Evolutionary conservation across 2,113 vertebrate species (phyloP).

Genomic region (Silurus asotus): DNA sequence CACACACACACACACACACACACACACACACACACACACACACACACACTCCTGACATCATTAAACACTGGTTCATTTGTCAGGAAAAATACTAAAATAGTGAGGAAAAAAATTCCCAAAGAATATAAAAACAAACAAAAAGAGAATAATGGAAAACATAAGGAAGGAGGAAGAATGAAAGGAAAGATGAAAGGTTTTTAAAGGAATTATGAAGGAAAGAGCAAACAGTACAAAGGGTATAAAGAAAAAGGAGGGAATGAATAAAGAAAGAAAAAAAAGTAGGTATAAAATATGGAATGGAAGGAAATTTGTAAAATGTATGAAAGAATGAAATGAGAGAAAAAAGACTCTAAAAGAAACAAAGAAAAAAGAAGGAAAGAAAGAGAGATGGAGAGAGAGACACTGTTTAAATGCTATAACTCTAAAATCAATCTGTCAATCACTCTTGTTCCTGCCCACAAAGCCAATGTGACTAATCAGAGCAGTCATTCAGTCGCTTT

Average conservation of each 20-base stretch:
- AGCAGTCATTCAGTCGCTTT: not conserved
- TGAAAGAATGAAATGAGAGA: too few relatives aligned
- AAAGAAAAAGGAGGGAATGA: not conserved
- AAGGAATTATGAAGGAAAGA: not conserved
- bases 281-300: not conserved
- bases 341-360: not conserved
- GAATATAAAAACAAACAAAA: not conserved
- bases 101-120: not conserved
- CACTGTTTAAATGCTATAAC: not conserved
- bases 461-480: not conserved
- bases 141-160: too few relatives aligned
- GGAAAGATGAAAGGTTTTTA: not conserved
- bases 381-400: not conserved
- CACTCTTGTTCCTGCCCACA: not conserved
- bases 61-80: not conserved
- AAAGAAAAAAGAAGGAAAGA: not conserved
- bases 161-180: not conserved
- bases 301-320: too few relatives aligned
- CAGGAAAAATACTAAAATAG: not conserved
- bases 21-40: conserved; percentile 5
- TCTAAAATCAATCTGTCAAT: not conserved
- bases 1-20: not conserved
- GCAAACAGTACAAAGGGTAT: not conserved
- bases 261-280: not conserved
- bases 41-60: not conserved